A percentile compares a stretch with the other conserved stretches of the same genome.
These are phyloP conservation scores for Percina caprodes DNA, from an alignment of 2,113 vertebrate species.

Conservation along the genomic window DNA sequence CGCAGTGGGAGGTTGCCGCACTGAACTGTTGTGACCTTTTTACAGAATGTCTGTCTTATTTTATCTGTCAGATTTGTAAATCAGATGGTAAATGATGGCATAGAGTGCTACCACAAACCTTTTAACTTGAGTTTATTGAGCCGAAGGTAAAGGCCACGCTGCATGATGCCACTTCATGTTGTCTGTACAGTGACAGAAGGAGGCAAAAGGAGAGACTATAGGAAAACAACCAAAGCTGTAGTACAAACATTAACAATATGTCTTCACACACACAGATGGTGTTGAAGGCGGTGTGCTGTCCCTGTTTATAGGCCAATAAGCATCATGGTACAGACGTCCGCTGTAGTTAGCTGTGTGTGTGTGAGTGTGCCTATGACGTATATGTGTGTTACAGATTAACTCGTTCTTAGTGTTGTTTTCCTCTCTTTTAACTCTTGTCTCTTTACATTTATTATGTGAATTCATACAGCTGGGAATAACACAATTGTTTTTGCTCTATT, in stretches of 20 bases:
- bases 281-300: background rate
- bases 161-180: background rate
- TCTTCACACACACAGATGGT: conserved; percentile 1
- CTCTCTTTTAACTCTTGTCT: conserved; percentile 12
- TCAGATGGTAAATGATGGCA: background rate
- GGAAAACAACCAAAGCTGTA: background rate
- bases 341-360: conserved; percentile 1
- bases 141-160: conserved; percentile 19
- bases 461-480: background rate
- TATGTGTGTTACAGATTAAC: background rate
- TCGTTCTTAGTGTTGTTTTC: background rate
- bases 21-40: conserved; percentile 25
- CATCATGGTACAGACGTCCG: background rate
- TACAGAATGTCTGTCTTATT: conserved; percentile 19
- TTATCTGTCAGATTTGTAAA: background rate
- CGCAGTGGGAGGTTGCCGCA: background rate
- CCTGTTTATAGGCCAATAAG: background rate
- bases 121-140: background rate
- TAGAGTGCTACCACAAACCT: background rate
- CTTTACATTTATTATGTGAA: background rate
- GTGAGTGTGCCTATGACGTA: no score
- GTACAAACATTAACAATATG: background rate
- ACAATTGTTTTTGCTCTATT: background rate
- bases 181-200: background rate
- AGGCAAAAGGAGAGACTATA: background rate